Percentiles rank a stretch among this genome's conserved stretches.
Conservation (phyloP, 2,113 vertebrate genomes). For the Rhodinocichla rosea region DNA sequence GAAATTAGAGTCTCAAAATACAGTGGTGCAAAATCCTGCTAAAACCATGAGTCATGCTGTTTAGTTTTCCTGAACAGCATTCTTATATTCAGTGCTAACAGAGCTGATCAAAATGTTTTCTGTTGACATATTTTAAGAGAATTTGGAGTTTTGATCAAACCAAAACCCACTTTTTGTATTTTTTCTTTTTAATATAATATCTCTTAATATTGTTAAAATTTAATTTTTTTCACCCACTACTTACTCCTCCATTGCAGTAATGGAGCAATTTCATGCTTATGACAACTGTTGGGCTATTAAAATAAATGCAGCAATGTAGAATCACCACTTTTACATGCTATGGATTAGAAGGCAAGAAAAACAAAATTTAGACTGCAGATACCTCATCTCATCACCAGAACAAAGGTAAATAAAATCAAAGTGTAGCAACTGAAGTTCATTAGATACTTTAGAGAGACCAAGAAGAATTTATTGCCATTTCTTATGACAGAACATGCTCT, state of each 20-base stretch:
- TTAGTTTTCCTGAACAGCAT: neutral
- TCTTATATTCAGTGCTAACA: neutral
- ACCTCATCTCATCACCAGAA: neutral
- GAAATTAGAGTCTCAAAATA: neutral
- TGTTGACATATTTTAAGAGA: neutral
- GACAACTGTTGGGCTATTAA: neutral
- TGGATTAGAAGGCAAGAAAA: neutral
- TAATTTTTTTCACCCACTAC: neutral
- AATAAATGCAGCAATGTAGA: neutral
- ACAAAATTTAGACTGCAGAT: neutral
- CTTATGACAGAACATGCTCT: neutral
- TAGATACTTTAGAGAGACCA: neutral
- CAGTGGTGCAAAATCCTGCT: neutral
- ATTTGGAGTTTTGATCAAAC: neutral
- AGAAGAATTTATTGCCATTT: neutral
- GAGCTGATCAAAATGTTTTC: neutral
- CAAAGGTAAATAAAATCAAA: neutral
- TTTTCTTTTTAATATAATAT: neutral
- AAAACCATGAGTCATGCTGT: neutral
- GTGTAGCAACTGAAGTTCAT: neutral
- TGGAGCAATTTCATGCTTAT: neutral
- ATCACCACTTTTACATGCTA: neutral
- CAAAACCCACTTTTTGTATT: accelerated
- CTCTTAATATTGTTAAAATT: neutral
- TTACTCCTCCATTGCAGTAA: neutral